Evolutionary conservation across 2,797 vertebrate species (phyloP).

Genomic region (Pyrocephalus nanus): DNA sequence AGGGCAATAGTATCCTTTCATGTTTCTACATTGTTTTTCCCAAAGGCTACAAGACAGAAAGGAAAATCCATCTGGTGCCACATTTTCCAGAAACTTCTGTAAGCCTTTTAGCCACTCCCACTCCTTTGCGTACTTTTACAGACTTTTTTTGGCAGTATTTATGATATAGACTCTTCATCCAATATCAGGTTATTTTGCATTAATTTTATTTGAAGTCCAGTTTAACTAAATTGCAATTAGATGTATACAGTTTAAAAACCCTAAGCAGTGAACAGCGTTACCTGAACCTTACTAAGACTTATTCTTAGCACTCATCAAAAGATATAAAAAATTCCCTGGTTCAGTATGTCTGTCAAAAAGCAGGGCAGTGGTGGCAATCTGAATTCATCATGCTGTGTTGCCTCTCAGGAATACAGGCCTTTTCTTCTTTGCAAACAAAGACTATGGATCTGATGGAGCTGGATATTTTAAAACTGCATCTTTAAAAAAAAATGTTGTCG

Average conservation of each 20-base stretch:
- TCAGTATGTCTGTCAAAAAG: not conserved
- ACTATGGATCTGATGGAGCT: not conserved
- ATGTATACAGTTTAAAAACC: not conserved
- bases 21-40: not conserved
- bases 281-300: not conserved
- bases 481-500: not conserved
- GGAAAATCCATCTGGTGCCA: not conserved
- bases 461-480: not conserved
- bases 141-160: not conserved
- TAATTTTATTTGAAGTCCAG: not conserved
- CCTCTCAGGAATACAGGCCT: not conserved
- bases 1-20: not conserved
- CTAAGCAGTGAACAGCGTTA: not conserved
- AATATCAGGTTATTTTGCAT: not conserved
- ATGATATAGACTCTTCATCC: not conserved
- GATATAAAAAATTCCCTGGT: not conserved
- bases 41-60: not conserved
- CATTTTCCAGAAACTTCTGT: not conserved
- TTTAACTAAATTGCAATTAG: not conserved
- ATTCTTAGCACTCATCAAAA: not conserved
- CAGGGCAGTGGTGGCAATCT: not conserved
- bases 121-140: not conserved
- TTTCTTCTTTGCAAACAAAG: not conserved
- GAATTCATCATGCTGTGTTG: fast-evolving
- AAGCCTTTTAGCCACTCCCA: not conserved